A percentile compares a stretch with the other conserved stretches of the same genome.
Evolutionary conservation across 2,113 vertebrate species (phyloP).

Genomic region (Eonycteris spelaea): DNA sequence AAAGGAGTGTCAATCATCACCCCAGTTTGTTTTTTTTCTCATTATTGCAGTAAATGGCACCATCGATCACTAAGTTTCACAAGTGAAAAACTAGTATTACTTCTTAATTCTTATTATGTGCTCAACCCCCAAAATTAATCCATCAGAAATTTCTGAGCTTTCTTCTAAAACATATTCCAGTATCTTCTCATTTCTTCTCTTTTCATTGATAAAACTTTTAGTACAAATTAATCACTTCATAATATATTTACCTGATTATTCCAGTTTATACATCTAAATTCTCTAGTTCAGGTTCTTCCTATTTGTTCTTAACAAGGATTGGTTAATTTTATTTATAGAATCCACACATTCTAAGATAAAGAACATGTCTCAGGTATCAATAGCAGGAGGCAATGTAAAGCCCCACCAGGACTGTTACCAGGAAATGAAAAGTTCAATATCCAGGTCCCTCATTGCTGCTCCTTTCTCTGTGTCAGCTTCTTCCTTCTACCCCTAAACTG

Average conservation of each 20-base stretch:
- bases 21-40: neutral
- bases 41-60: neutral
- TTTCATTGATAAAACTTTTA: neutral
- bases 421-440: neutral
- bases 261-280: neutral
- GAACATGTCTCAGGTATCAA: neutral
- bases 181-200: neutral
- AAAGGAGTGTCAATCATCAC: neutral
- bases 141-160: neutral
- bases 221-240: neutral
- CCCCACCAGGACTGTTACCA: neutral
- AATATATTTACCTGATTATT: neutral
- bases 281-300: neutral
- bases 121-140: neutral
- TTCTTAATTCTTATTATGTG: neutral
- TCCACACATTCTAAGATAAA: neutral
- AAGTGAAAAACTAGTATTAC: neutral
- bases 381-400: neutral
- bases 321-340: neutral
- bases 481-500: neutral
- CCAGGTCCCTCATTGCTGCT: neutral
- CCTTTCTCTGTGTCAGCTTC: neutral
- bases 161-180: neutral
- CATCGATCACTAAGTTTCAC: neutral
- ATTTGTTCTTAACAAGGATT: neutral